Percentiles rank a stretch among this genome's conserved stretches.
Evolutionary conservation across 2,888 invertebrate genomes (phyloP).

Genomic region (Dryococelus australis): DNA sequence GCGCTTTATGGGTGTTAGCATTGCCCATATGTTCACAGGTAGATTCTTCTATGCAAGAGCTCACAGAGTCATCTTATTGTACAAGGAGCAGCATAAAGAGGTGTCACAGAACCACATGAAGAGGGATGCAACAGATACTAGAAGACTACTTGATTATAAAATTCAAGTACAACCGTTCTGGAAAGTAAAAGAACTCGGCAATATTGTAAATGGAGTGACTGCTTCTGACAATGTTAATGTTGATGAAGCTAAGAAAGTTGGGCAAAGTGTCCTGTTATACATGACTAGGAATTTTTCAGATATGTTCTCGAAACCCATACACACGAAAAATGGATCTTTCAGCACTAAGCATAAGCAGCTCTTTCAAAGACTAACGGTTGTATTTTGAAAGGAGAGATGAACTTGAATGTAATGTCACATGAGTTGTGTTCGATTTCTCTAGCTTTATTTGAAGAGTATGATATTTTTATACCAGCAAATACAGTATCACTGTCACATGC

Average conservation of each 20-base stretch:
- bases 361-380: neutral
- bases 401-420: neutral
- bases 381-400: neutral
- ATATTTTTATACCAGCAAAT: neutral
- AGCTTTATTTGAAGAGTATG: slow-evolving; percentile 7
- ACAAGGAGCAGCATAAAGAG: neutral
- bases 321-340: neutral
- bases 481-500: neutral
- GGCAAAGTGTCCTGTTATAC: slow-evolving; percentile 6
- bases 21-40: slow-evolving; percentile 3
- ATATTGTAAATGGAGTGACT: neutral
- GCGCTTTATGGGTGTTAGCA: slow-evolving; percentile 22
- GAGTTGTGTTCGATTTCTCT: neutral
- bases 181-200: slow-evolving; percentile 18
- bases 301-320: slow-evolving; percentile 4
- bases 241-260: slow-evolving; percentile 24
- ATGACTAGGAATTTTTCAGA: neutral
- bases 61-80: neutral
- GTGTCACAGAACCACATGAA: slow-evolving; percentile 17
- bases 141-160: neutral
- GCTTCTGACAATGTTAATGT: neutral
- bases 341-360: no score
- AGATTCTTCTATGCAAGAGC: slow-evolving; percentile 20
- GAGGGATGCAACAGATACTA: slow-evolving; percentile 13
- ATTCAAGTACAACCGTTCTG: neutral